A percentile compares a stretch with the other conserved stretches of the same genome.
phyloP scores from a whole-genome alignment of 2,888 invertebrate genomes.

The Plebejus melissa region DNA sequence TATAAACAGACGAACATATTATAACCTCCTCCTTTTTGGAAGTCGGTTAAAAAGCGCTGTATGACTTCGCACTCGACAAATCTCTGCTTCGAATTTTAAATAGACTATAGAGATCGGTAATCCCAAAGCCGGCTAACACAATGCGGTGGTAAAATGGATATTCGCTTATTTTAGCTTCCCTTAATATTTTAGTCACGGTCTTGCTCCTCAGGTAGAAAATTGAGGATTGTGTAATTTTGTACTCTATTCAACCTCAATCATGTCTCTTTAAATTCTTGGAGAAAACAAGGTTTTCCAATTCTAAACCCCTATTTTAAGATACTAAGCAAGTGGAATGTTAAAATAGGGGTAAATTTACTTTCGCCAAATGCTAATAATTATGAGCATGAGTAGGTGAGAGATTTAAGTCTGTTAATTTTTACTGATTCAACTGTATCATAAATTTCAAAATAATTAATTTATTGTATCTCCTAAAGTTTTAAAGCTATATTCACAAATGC shows the following conservation, averaged over 20 bases:
- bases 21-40: no score
- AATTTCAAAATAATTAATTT: no score
- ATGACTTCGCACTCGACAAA: conserved; percentile 59
- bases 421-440: no score
- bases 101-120: conserved; percentile 69
- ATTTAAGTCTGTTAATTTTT: no score
- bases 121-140: conserved; percentile 64
- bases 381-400: no score
- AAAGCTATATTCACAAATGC: no score
- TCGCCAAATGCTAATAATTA: background rate
- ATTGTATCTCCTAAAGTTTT: no score
- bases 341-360: background rate
- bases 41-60: conserved; percentile 58
- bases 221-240: conserved; percentile 72
- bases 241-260: conserved; percentile 57
- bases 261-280: conserved; percentile 47
- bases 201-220: conserved; percentile 71
- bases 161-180: conserved; percentile 66
- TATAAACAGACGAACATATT: no score
- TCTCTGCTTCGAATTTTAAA: conserved; percentile 69
- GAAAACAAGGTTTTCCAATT: conserved; percentile 19
- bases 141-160: conserved; percentile 64
- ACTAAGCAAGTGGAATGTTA: background rate
- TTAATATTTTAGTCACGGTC: conserved; percentile 75
- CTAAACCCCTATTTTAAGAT: background rate